These are phyloP conservation scores for Periophthalmus magnuspinnatus DNA, from an alignment of 2,797 vertebrate genomes.

Conservation along the genomic window DNA sequence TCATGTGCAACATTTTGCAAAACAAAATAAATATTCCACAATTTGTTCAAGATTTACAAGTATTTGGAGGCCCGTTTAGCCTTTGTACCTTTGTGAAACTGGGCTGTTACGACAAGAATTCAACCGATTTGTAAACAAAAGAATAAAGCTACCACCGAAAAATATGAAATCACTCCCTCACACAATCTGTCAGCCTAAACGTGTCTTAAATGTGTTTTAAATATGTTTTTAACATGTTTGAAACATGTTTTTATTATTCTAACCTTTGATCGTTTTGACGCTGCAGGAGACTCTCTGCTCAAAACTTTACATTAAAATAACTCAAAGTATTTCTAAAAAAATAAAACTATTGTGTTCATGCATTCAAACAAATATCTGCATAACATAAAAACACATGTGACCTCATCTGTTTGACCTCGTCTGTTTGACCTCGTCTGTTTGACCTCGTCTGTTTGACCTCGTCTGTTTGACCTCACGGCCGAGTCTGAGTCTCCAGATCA, in stretches of 20 bases:
- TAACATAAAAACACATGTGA: conserved; percentile 28
- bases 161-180: neutral
- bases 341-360: conserved; percentile 58
- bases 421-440: conserved; percentile 30
- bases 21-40: conserved; percentile 62
- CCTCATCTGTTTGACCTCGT: too few species aligned
- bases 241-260: conserved; percentile 20
- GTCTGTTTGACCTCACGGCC: conserved; percentile 29
- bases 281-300: conserved; percentile 51
- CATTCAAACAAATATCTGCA: conserved; percentile 40
- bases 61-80: conserved; percentile 23
- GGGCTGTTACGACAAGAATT: conserved; percentile 34
- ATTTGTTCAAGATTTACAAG: conserved; percentile 42
- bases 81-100: conserved; percentile 53
- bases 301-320: conserved; percentile 34
- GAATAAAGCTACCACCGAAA: conserved; percentile 46
- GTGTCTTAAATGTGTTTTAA: too few species aligned
- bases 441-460: too few species aligned
- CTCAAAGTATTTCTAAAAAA: conserved; percentile 50
- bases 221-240: neutral
- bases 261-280: conserved; percentile 56
- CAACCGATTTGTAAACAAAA: conserved; percentile 42
- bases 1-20: conserved; percentile 71
- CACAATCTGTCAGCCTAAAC: too few species aligned
- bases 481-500: conserved; percentile 23